phyloP scores from a whole-genome alignment of 2,797 vertebrate genomes.

The Thaleichthys pacificus region DNA sequence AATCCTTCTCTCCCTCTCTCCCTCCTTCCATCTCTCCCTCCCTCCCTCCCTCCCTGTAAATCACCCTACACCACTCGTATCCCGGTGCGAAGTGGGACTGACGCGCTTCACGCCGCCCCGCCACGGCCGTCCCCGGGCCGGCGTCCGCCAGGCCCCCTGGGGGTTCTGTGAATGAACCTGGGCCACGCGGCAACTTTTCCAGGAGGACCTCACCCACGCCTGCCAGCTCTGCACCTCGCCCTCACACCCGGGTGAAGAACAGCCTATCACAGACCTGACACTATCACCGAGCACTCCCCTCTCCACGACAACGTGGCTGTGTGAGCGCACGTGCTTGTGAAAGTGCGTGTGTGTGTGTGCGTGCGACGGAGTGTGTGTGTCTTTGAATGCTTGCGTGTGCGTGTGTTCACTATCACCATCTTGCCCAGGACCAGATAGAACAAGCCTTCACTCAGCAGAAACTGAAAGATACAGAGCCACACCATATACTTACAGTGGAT shows the following conservation, averaged over 20 bases:
- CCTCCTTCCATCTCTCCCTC: not conserved
- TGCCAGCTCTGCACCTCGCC: not conserved
- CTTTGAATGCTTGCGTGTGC: not conserved
- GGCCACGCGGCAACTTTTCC: not conserved
- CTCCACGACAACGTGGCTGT: not conserved
- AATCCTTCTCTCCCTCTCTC: not conserved
- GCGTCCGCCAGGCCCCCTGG: not conserved
- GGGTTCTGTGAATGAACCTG: not conserved
- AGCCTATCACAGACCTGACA: not conserved
- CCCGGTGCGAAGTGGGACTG: constrained; percentile 27
- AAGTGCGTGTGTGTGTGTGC: too few relatives aligned
- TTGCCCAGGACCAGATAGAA: not conserved
- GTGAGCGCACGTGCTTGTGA: not conserved
- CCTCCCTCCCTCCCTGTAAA: not conserved
- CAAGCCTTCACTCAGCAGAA: not conserved
- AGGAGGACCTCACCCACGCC: not conserved
- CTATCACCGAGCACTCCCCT: not conserved
- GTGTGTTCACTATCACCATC: not conserved
- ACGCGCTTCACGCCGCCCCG: constrained; percentile 21
- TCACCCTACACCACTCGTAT: not conserved
- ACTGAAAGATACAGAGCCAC: not conserved
- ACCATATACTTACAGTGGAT: too few relatives aligned
- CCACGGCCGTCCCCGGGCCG: not conserved
- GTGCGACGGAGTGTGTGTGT: too few relatives aligned
- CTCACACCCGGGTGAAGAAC: constrained; percentile 6